phyloP scores from a whole-genome alignment of 2,797 vertebrate species.

The Darevskia nairensis region DNA sequence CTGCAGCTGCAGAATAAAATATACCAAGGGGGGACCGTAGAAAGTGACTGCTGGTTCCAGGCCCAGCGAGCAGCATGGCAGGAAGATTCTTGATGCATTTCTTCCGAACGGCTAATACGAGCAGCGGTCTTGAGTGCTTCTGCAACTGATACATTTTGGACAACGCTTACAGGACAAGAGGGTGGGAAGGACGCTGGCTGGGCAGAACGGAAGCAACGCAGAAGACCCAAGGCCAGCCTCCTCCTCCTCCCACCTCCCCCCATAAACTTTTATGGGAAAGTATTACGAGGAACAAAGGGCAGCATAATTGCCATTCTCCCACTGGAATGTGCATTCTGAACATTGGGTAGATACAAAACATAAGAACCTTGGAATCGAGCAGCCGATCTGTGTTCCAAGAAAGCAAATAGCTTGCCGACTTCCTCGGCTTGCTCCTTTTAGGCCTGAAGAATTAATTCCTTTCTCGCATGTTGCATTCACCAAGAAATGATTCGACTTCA shows the following conservation, averaged over 20 bases:
- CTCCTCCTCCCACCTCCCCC: neutral
- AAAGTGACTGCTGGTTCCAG: neutral
- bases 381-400: neutral
- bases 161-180: neutral
- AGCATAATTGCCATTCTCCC: too few relatives aligned
- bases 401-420: neutral
- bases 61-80: neutral
- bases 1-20: neutral
- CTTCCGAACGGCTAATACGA: neutral
- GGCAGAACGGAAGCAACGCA: neutral
- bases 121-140: neutral
- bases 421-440: constrained; percentile 9
- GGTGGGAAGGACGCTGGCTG: neutral
- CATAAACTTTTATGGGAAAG: neutral
- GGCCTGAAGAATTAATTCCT: constrained; percentile 14
- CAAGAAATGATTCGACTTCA: neutral
- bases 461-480: neutral
- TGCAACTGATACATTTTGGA: neutral
- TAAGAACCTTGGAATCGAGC: neutral
- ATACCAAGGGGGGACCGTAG: neutral
- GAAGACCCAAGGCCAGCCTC: neutral
- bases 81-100: neutral
- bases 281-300: neutral
- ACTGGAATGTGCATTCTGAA: neutral
- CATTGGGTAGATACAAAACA: neutral